These are phyloP conservation scores for Diorhabda elongata DNA, from an alignment of 1,140 invertebrate species.

Conservation along the genomic window DNA sequence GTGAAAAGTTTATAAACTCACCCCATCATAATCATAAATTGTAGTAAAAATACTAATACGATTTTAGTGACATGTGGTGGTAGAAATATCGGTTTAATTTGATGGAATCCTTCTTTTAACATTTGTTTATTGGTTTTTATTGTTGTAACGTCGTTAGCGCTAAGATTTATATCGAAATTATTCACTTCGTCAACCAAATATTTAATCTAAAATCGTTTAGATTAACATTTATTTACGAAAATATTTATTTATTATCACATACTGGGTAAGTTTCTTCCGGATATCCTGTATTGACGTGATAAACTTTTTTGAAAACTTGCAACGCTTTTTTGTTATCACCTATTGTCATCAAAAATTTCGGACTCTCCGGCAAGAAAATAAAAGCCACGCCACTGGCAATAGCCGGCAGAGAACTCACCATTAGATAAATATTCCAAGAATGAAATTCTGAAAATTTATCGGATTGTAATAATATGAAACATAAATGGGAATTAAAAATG, in stretches of 20 bases:
- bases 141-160: conserved; percentile 14
- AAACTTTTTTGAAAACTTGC: conserved; percentile 57
- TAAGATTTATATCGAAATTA: conserved; percentile 6
- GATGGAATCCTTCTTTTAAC: conserved; percentile 23
- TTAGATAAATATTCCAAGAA: conserved; percentile 75
- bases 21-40: conserved; percentile 28
- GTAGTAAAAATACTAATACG: conserved; percentile 25
- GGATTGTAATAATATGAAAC: too few relatives aligned
- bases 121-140: conserved; percentile 21
- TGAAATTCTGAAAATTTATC: conserved; percentile 41
- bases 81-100: conserved; percentile 26
- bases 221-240: background rate
- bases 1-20: background rate
- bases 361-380: conserved; percentile 64
- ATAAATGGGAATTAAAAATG: background rate
- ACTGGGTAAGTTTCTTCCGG: conserved; percentile 56
- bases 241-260: background rate
- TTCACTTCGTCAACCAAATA: conserved; percentile 26
- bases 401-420: conserved; percentile 62
- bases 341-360: conserved; percentile 73
- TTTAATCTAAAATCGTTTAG: conserved; percentile 25
- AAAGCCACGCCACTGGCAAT: conserved; percentile 60
- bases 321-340: conserved; percentile 65
- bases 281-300: conserved; percentile 58
- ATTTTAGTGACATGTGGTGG: conserved; percentile 24